Conservation (phyloP, 2,888 invertebrate genomes). For the Amiota communis region DNA sequence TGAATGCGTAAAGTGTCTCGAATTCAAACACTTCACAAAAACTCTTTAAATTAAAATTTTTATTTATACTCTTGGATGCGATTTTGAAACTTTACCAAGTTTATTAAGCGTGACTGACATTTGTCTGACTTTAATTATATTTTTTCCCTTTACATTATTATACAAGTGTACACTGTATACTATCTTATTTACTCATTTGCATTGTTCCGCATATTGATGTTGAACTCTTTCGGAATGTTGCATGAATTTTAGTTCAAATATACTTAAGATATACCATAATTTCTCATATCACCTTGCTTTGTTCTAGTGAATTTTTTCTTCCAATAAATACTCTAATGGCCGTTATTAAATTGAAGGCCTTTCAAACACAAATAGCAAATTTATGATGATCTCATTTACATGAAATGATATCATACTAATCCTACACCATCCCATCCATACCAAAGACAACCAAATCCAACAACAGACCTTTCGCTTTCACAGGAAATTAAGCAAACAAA, state of each 20-base stretch:
- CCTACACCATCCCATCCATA: background rate
- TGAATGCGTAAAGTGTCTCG: too few relatives aligned
- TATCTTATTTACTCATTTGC: conserved; percentile 27
- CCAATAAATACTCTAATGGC: background rate
- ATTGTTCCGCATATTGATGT: conserved; percentile 26
- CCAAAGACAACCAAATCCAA: background rate
- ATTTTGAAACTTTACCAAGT: conserved; percentile 39
- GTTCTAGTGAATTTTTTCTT: background rate
- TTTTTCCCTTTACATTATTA: background rate
- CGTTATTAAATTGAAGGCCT: conserved; percentile 6
- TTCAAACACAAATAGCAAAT: background rate
- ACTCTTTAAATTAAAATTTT: conserved; percentile 37
- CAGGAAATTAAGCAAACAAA: conserved; percentile 21
- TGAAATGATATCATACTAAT: conserved; percentile 2
- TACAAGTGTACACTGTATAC: background rate
- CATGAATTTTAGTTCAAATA: background rate
- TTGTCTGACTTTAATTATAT: conserved; percentile 38
- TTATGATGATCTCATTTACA: conserved; percentile 28
- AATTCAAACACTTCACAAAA: too few relatives aligned
- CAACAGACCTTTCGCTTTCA: conserved; percentile 19
- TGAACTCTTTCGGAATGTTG: conserved; percentile 20
- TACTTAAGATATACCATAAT: background rate
- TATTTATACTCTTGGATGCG: background rate
- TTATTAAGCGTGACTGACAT: conserved; percentile 67
- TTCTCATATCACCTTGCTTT: background rate